Evolutionary conservation across 2,888 invertebrate genomes (phyloP).

Genomic region (Thymelicus sylvestris): DNA sequence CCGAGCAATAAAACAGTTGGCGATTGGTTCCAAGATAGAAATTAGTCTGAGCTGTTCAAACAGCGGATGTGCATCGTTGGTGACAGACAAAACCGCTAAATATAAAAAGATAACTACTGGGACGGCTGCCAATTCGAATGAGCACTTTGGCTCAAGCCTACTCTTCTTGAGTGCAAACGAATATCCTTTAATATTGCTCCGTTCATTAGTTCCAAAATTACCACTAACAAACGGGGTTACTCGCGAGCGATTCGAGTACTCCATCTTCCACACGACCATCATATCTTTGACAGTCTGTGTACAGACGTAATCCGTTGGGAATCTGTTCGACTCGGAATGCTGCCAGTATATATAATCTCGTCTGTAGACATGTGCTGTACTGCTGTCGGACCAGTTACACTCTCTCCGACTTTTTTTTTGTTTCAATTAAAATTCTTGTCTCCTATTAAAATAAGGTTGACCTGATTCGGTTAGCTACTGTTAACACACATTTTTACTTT

Average conservation of each 20-base stretch:
- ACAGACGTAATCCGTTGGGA: constrained; percentile 48
- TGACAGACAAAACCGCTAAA: constrained; percentile 32
- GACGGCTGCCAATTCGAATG: constrained; percentile 36
- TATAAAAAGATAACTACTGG: constrained; percentile 38
- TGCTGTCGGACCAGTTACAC: constrained; percentile 9
- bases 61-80: constrained; percentile 34
- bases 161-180: constrained; percentile 28
- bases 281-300: constrained; percentile 41
- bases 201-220: constrained; percentile 27
- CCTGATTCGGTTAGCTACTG: background rate
- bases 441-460: constrained; percentile 8
- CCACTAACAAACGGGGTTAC: constrained; percentile 31
- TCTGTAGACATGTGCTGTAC: constrained; percentile 42
- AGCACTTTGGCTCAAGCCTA: constrained; percentile 18
- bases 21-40: constrained; percentile 31
- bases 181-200: constrained; percentile 29
- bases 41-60: constrained; percentile 33
- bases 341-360: constrained; percentile 58
- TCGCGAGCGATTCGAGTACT: constrained; percentile 12
- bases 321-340: constrained; percentile 60
- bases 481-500: no score
- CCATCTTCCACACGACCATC: constrained; percentile 14
- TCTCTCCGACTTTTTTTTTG: constrained; percentile 13
- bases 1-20: constrained; percentile 19
- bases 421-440: constrained; percentile 26